Conservation (phyloP, 2,797 vertebrate genomes). For the Arrhamphus sclerolepis region DNA sequence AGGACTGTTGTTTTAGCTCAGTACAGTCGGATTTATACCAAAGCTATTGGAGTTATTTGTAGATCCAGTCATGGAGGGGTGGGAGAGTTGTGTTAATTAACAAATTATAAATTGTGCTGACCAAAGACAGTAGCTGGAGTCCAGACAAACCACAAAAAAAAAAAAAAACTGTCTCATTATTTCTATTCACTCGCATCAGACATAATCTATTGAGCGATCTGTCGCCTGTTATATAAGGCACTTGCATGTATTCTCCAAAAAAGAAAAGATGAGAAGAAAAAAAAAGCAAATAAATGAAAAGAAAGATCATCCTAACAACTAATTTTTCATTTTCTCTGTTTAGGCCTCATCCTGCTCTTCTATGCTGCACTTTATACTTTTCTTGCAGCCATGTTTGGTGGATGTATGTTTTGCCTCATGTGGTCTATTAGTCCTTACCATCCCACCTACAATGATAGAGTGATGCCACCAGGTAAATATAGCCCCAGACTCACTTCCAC, state of each 20-base stretch:
- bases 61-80: constrained; percentile 18
- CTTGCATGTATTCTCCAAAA: constrained; percentile 11
- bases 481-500: constrained; percentile 18
- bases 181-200: constrained; percentile 25
- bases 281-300: no score
- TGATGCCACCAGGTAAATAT: constrained; percentile 92
- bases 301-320: constrained; percentile 5
- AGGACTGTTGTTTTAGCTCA: constrained; percentile 24
- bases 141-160: constrained; percentile 26
- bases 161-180: constrained; percentile 30
- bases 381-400: constrained; percentile 93
- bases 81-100: constrained; percentile 39
- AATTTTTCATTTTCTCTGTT: constrained; percentile 36
- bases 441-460: constrained; percentile 90
- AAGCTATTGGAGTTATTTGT: constrained; percentile 26
- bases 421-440: constrained; percentile 93
- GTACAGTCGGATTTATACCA: constrained; percentile 14
- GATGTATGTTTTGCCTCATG: constrained; percentile 92
- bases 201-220: constrained; percentile 4
- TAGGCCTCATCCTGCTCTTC: constrained; percentile 93
- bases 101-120: constrained; percentile 54
- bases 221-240: constrained; percentile 27
- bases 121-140: constrained; percentile 54
- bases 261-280: neutral
- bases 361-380: constrained; percentile 92